Conservation (phyloP, 2,797 vertebrate species). For the Enteromius paludinosus region DNA sequence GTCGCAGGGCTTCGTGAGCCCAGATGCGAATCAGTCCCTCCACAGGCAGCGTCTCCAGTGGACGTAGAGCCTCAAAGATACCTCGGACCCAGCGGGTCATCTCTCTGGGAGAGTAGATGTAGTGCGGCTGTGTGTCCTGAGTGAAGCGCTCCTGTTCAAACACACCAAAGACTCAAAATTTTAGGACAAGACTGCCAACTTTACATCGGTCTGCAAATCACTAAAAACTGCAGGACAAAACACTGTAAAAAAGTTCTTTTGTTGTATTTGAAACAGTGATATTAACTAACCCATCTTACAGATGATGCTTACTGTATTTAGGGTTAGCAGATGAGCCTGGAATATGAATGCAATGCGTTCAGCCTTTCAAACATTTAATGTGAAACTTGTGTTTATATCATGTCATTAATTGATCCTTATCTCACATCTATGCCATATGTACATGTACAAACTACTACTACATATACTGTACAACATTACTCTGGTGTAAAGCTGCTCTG, state of each 20-base stretch:
- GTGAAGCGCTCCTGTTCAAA: slow-evolving; percentile 93
- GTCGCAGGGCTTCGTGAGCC: slow-evolving; percentile 96
- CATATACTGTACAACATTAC: too few relatives aligned
- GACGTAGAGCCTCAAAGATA: slow-evolving; percentile 94
- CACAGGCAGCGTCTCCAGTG: slow-evolving; percentile 93
- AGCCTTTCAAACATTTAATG: too few relatives aligned
- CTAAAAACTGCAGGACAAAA: too few relatives aligned
- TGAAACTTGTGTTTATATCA: too few relatives aligned
- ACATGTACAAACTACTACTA: too few relatives aligned
- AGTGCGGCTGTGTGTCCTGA: slow-evolving; percentile 97
- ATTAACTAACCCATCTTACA: too few relatives aligned
- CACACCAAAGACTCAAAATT: background rate
- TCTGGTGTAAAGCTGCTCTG: too few relatives aligned
- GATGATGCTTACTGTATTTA: background rate
- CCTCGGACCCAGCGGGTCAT: slow-evolving; percentile 99
- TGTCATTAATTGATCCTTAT: too few relatives aligned
- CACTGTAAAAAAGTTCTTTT: too few relatives aligned
- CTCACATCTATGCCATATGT: too few relatives aligned
- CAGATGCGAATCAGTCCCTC: slow-evolving; percentile 98
- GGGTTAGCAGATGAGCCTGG: background rate
- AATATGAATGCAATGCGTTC: background rate
- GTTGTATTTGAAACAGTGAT: too few relatives aligned
- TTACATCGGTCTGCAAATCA: background rate
- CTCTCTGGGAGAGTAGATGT: slow-evolving; percentile 98
- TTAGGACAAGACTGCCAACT: background rate